Evolutionary conservation across 2,113 vertebrate genomes (phyloP), one percentile per base, ranked within the genome.

Genomic region (Hydrochoerus hydrochaeris): DNA sequence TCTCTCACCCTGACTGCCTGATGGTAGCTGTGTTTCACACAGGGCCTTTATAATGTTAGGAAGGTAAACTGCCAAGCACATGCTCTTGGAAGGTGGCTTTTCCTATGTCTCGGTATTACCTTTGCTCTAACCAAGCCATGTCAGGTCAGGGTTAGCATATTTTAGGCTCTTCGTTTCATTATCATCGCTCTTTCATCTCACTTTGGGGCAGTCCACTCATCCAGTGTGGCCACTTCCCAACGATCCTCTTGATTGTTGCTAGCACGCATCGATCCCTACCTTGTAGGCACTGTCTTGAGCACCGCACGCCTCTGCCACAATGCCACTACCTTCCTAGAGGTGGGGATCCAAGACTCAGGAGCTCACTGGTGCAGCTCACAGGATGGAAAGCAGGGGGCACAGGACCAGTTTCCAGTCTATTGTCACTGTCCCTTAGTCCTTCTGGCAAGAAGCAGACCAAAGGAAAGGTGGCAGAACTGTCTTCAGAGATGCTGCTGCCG

Each of bases 131-230:
- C 80, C 32, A 69, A 52, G 86, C 30, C 17, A 32, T 91, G 14
- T 57, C 67, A 30, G 32, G 5, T 60, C n/a, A n/a, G n/a, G n/a
- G n/a, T n/a, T n/a, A n/a, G n/a, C n/a, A 32, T 69, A 88, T 58
- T 87, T 35, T 1, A 71, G 54, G 26, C 46, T 88, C 46, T 90
- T 96, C 13, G 16, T 17, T 91, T 83, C 57, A 81, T 58, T 88
- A 78, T 49, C 62, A 28, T 71, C 26, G 46, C n/a, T 28, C 67
- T 38, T 49, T 95, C 82, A 7, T 85, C 94, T 96, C 77, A 96
- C 46, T 87, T 88, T 84, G 67, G 17, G 35, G 46, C 85, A 26
- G 52, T 69, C 52, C 65, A 83, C 10, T 92, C 52, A 62, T 75
- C 88, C 60, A 30, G 26, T 35, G 24, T 71, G 41, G 49, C 58